Conservation (phyloP, 2,888 invertebrate species). For the Agrilus cyanescens region DNA sequence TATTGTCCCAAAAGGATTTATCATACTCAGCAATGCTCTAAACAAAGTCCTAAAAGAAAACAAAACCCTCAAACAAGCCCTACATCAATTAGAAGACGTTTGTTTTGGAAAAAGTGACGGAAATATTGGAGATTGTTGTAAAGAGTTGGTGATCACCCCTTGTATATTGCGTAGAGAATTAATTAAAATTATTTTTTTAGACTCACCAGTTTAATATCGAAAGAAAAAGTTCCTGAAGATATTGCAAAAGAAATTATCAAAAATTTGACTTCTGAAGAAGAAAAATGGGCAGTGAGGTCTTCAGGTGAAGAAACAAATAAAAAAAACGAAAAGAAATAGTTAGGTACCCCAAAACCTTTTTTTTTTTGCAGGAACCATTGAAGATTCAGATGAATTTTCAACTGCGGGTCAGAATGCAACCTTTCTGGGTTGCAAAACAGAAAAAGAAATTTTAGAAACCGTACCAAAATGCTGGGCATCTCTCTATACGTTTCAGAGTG, state of each 20-base stretch:
- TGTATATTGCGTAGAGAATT: background rate
- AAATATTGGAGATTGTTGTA: slow-evolving; percentile 42
- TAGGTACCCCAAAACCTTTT: background rate
- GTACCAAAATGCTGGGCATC: slow-evolving; percentile 74
- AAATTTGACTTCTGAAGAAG: slow-evolving; percentile 20
- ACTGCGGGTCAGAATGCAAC: slow-evolving; percentile 80
- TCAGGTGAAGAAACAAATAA: slow-evolving; percentile 17
- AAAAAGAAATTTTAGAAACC: slow-evolving; percentile 42
- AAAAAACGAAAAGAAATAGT: background rate
- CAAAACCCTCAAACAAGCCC: slow-evolving; percentile 35
- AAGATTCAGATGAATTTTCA: slow-evolving; percentile 68
- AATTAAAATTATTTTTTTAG: slow-evolving; percentile 6
- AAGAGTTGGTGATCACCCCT: slow-evolving; percentile 26
- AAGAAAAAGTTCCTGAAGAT: slow-evolving; percentile 4
- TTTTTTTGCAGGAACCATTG: slow-evolving; percentile 51
- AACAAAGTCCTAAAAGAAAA: slow-evolving; percentile 43
- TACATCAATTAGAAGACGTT: slow-evolving; percentile 41
- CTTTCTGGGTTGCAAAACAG: slow-evolving; percentile 51
- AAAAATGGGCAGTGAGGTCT: slow-evolving; percentile 54
- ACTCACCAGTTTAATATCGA: slow-evolving; percentile 6
- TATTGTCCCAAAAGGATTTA: slow-evolving; percentile 57
- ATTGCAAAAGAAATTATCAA: slow-evolving; percentile 4
- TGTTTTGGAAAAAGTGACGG: slow-evolving; percentile 39
- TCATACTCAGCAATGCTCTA: slow-evolving; percentile 52
- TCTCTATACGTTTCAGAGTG: slow-evolving; percentile 62